A percentile compares a stretch with the other conserved stretches of the same genome.
phyloP scores from a whole-genome alignment of 2,888 invertebrate species.

The Torymus auratus region DNA sequence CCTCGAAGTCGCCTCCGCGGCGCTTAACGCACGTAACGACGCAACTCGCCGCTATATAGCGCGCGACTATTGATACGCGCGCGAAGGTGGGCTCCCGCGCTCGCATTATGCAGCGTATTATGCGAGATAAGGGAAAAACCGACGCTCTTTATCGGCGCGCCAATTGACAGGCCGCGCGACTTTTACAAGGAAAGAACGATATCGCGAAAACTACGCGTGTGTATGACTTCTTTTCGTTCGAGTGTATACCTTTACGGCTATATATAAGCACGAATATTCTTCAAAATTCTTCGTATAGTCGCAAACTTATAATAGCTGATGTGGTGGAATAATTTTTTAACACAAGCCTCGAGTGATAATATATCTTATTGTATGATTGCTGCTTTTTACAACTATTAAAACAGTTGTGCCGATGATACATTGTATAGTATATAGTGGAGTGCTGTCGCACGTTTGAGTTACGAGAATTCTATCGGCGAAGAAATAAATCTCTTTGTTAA shows the following conservation, averaged over 20 bases:
- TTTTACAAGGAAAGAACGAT: constrained; percentile 60
- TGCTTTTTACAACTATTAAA: too few relatives aligned
- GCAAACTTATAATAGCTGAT: too few relatives aligned
- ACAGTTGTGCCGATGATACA: too few relatives aligned
- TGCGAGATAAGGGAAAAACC: constrained; percentile 57
- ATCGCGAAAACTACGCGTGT: constrained; percentile 3
- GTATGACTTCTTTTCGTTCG: constrained; percentile 4
- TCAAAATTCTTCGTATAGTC: too few relatives aligned
- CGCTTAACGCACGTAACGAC: constrained; percentile 24
- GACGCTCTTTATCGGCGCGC: constrained; percentile 36
- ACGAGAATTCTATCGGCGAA: too few relatives aligned
- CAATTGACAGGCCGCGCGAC: constrained; percentile 54
- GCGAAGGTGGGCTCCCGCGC: neutral
- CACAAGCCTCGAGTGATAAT: too few relatives aligned
- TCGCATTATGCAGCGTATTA: constrained; percentile 40
- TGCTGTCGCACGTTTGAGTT: too few relatives aligned
- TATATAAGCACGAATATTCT: too few relatives aligned
- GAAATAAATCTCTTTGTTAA: too few relatives aligned
- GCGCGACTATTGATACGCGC: constrained; percentile 21
- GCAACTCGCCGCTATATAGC: neutral
- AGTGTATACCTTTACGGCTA: neutral
- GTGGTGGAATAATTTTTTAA: too few relatives aligned
- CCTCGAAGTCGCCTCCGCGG: constrained; percentile 23
- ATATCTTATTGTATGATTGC: too few relatives aligned
- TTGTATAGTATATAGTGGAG: too few relatives aligned